phyloP scores from a whole-genome alignment of 2,797 vertebrate species.

The Enteromius anoplus region DNA sequence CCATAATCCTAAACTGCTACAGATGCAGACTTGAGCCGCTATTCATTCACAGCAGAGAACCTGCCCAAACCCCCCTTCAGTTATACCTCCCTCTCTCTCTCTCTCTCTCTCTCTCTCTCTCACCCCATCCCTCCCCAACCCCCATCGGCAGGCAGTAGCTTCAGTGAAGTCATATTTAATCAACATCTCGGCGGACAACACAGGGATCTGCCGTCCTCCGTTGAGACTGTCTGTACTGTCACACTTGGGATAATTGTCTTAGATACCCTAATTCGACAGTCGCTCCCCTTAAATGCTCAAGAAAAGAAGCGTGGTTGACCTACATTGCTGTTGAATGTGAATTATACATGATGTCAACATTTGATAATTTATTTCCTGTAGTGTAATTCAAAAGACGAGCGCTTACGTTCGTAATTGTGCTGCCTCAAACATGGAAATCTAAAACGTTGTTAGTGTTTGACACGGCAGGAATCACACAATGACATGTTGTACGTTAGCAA shows the following conservation, averaged over 20 bases:
- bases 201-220: slow-evolving; percentile 63
- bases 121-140: slow-evolving; percentile 45
- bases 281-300: slow-evolving; percentile 60
- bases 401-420: slow-evolving; percentile 59
- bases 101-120: slow-evolving; percentile 23
- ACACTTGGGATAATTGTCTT: slow-evolving; percentile 70
- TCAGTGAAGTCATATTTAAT: slow-evolving; percentile 76
- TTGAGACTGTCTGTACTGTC: slow-evolving; percentile 62
- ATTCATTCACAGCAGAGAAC: slow-evolving; percentile 68
- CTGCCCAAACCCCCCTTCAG: slow-evolving; percentile 57
- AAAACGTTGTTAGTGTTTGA: slow-evolving; percentile 63
- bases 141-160: slow-evolving; percentile 60
- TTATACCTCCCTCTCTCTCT: slow-evolving; percentile 9
- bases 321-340: slow-evolving; percentile 66
- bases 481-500: not conserved
- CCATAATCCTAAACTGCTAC: slow-evolving; percentile 71
- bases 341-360: slow-evolving; percentile 63
- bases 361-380: slow-evolving; percentile 63
- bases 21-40: slow-evolving; percentile 72
- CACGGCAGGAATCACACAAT: slow-evolving; percentile 59
- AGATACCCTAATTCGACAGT: slow-evolving; percentile 63
- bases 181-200: slow-evolving; percentile 73
- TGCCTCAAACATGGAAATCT: slow-evolving; percentile 37
- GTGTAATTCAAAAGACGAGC: slow-evolving; percentile 52
- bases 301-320: slow-evolving; percentile 64